Evolutionary conservation across 2,888 invertebrate species (phyloP).

Genomic region (Oscheius sp.): DNA sequence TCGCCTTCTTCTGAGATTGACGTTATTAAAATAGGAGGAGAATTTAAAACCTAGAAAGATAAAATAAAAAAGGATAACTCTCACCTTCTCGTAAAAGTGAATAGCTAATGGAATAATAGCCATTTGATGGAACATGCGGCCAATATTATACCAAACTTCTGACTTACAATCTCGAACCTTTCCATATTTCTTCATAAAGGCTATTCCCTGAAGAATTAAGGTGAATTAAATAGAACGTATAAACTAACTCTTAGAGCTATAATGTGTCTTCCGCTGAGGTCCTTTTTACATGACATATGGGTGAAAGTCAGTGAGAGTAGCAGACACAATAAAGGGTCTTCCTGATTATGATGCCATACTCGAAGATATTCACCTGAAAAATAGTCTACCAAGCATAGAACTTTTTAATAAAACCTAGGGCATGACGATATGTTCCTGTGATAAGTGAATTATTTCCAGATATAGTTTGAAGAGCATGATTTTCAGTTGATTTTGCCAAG

Average conservation of each 20-base stretch:
- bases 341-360: constrained; percentile 55
- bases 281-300: constrained; percentile 69
- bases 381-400: no score
- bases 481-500: constrained; percentile 58
- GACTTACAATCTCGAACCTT: constrained; percentile 47
- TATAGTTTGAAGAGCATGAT: constrained; percentile 63
- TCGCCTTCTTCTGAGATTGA: constrained; percentile 43
- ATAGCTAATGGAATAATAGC: constrained; percentile 59
- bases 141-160: constrained; percentile 64
- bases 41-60: constrained; percentile 16
- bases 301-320: constrained; percentile 65
- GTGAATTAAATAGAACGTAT: no score
- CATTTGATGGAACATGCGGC: constrained; percentile 67
- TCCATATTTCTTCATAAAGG: constrained; percentile 62
- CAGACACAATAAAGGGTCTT: constrained; percentile 60
- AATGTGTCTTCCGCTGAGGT: constrained; percentile 64
- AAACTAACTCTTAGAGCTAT: constrained; percentile 53
- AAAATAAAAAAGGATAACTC: not conserved
- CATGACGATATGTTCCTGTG: constrained; percentile 68
- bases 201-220: constrained; percentile 62
- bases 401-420: constrained; percentile 37
- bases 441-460: constrained; percentile 68
- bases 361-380: constrained; percentile 62
- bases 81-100: constrained; percentile 62
- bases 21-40: constrained; percentile 31